Evolutionary conservation across 2,113 vertebrate genomes (phyloP).

Genomic region (Gavialis gangeticus): DNA sequence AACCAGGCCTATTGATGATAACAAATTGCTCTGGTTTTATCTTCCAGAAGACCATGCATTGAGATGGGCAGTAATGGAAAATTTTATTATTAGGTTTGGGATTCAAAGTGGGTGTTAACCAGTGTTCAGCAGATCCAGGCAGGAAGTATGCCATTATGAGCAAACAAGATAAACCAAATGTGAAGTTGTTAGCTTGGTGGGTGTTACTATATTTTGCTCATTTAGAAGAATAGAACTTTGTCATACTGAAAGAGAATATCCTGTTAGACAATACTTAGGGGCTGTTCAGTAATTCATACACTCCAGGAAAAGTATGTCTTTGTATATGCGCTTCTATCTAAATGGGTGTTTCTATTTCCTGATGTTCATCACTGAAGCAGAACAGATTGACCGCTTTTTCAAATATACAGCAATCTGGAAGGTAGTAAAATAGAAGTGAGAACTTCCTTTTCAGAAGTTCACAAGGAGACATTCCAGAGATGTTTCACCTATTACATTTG

Average conservation of each 20-base stretch:
- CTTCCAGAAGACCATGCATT: not conserved
- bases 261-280: constrained; percentile 21
- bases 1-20: not conserved
- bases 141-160: constrained; percentile 56
- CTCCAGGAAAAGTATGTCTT: constrained; percentile 40
- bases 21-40: not conserved
- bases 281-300: not conserved
- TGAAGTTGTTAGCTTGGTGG: constrained; percentile 49
- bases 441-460: not conserved
- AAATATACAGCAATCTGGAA: not conserved
- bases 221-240: constrained; percentile 58
- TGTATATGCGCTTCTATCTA: constrained; percentile 14
- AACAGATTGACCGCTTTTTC: not conserved
- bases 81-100: constrained; percentile 10
- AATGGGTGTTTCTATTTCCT: constrained; percentile 29
- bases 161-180: constrained; percentile 55
- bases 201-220: constrained; percentile 61
- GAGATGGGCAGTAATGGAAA: constrained; percentile 10
- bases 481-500: not conserved
- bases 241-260: constrained; percentile 58
- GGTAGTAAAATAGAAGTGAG: not conserved
- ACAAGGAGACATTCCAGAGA: not conserved
- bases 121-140: constrained; percentile 32
- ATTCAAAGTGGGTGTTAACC: constrained; percentile 46
- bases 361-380: not conserved